These are phyloP conservation scores for Drosophila limbata DNA, from an alignment of 2,888 invertebrate genomes.

Conservation along the genomic window DNA sequence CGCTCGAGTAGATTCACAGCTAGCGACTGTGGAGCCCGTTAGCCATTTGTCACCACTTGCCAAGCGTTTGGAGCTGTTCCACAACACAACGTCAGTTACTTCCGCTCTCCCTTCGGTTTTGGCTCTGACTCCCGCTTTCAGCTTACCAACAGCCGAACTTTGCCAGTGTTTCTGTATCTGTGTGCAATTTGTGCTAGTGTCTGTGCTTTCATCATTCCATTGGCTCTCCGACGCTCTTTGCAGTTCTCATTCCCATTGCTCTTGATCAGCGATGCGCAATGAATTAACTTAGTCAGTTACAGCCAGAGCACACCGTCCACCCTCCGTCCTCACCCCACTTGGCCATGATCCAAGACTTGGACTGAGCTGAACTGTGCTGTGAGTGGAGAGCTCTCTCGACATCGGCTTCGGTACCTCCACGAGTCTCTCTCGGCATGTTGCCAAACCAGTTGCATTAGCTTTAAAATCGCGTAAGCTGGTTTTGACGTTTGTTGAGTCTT, in stretches of 20 bases:
- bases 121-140: conserved; percentile 9
- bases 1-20: conserved; percentile 80
- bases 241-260: conserved; percentile 24
- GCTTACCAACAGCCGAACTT: conserved; percentile 18
- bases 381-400: conserved; percentile 22
- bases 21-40: conserved; percentile 75
- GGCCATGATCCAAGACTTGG: conserved; percentile 26
- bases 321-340: not conserved
- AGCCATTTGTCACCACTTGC: conserved; percentile 53
- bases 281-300: conserved; percentile 40
- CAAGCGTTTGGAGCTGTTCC: conserved; percentile 39
- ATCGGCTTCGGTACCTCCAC: conserved; percentile 29
- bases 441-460: conserved; percentile 63
- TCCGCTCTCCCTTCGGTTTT: conserved; percentile 29
- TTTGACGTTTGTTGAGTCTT: conserved; percentile 5
- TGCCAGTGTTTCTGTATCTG: conserved; percentile 14
- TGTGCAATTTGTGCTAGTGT: conserved; percentile 4
- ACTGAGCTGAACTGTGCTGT: not conserved
- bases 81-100: conserved; percentile 30
- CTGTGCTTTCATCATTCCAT: not conserved
- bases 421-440: conserved; percentile 53
- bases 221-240: conserved; percentile 27
- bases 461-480: conserved; percentile 40
- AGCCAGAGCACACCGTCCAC: not conserved
- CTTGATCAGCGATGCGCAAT: conserved; percentile 52